Evolutionary conservation across 2,113 vertebrate species (phyloP), one percentile per base, ranked within the genome.

Genomic region (Austrofundulus limnaeus): DNA sequence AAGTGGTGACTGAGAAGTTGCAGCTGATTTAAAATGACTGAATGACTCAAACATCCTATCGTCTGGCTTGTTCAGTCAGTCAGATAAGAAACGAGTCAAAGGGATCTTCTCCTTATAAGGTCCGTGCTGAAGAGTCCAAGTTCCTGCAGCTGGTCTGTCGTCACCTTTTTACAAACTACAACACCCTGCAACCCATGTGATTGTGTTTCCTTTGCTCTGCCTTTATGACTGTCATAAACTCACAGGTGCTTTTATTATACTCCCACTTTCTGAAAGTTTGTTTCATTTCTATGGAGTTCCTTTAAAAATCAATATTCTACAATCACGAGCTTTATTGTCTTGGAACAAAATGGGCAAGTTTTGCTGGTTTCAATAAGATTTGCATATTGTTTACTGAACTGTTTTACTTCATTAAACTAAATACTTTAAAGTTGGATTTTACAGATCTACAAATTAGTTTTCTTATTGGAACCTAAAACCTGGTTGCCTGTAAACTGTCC

Each of bases 101-200:
- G 38, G 19, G 25, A 42, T 43, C 8, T 37, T 83, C 70, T 59
- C 86, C 88, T 78, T 88, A 87, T 88, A 88, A 77, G 88, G 86
- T 56, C 59, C 61, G 66, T 28, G 62, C 63, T 43, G 72, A 43
- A 73, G 70, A 46, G 41, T 24, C 41, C 9, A 46, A 55, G 50
- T 73, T 47, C 31, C 58, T 72, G 74, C 65, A 62, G 73, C 75
- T 72, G 34, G 9, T 70, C 82, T 84, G 70, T 86, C 83, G 82
- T 58, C 65, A 47, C 39, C 39, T 50, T 65, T 67, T 83, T 61
- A 66, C 80, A 50, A 81, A 72, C 52, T 80, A n/a, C n/a, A n/a
- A n/a, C 68, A 80, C 67, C 61, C 59, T 79, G 57, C 37, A 48
- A 66, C 28, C 49, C 21, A 45, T 48, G 58, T 61, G 65, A 52